Base-by-base conservation (phyloP, 1,140 invertebrate species). In the Steinernema feltiae region DNA sequence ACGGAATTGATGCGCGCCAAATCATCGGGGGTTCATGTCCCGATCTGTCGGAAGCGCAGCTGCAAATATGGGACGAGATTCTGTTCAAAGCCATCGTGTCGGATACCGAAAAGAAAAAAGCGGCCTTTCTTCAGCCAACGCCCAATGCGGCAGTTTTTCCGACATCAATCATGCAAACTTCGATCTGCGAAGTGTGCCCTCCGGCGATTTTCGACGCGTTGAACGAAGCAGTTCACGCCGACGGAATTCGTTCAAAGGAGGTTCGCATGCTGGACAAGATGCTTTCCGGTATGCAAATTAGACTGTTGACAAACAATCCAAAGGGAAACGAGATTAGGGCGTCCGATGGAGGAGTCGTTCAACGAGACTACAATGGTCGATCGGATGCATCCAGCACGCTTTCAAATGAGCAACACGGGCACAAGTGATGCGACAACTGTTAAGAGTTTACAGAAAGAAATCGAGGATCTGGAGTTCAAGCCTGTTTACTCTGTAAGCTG, bases 131-230 rank as follows among this genome's bases (percentile, higher is more conserved):
- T 18, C 46, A 35, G 21, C 21, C 46, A 30, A 53, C 31, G 69
- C 48, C 32, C 30, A 74, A 69, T 30, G 30, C 73, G 48, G 31
- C 18, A 18, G 21, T 21, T n/a, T n/a, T n/a, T 35, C 31, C 18
- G 32, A 72, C 70, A 35, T 74, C 29, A 7, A 29, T 30, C 63
- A 69, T 30, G 53, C 30, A 32, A 0, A 30, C 69, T 74, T 74
- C 46, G 31, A 32, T 74, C 27, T 74, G 69, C 46, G 73, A 74
- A 74, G 48, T 74, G 48, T 74, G 73, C 46, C 73, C 73, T 72
- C 30, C 63, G 29, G 48, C 73, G 18, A 30, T 74, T 69, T 74
- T 69, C 27, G 73, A 63, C 53, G 53, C 24, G 12, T 63, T 63
- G 53, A 63, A 74, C 31, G 73, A 74, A 74, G 73, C 48, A 15